Base-by-base conservation (phyloP, 2,888 invertebrate genomes). In the Teinopalpus imperialis region DNA sequence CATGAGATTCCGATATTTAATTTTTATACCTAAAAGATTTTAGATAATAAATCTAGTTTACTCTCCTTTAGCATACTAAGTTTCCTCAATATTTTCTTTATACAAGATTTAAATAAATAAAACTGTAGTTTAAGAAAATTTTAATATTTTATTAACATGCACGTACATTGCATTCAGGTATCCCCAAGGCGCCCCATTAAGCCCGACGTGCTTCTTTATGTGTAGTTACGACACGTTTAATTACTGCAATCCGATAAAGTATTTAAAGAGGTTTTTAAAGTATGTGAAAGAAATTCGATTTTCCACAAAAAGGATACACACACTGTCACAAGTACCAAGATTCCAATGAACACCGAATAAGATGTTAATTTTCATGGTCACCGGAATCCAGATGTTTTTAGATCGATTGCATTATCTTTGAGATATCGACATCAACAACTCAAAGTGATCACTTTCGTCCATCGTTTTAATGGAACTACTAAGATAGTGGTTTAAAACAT, bases 171-270 rank as follows among this genome's bases (percentile, higher is more conserved):
- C n/a, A n/a, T n/a, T n/a, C n/a, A n/a, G 14, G 45, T n/a, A 30
- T 34, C 27, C n/a, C 21, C 27, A 45, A 40, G 39, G 39, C 10
- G 39, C 34, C 21, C 16, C 21, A 31, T 45, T 45, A 37, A 24
- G 30, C 5, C 32, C 39, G 21, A 12, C 9, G 26, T 21, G 18
- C 5, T 27, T 45, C 44, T 20, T 44, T 32, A 39, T 21, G 31
- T 27, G 21, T 32, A 20, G 26, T 45, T 32, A 20, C 39, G 44
- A 39, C 44, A 39, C 29, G 8, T 35, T 20, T 43, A 43, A 30
- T 36, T 30, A 10, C 23, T 16, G n/a, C 6, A 43, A 36, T 8
- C 13, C 36, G 16, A 29, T 36, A 14, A 36, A 36, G 14, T 23
- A 23, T 43, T 43, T 35, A 27, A 43, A 43, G 7, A 43, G 5